Percentiles rank a stretch among this genome's conserved stretches.
phyloP scores from a whole-genome alignment of 1,140 invertebrate species.

The Psilanteris sp. region DNA sequence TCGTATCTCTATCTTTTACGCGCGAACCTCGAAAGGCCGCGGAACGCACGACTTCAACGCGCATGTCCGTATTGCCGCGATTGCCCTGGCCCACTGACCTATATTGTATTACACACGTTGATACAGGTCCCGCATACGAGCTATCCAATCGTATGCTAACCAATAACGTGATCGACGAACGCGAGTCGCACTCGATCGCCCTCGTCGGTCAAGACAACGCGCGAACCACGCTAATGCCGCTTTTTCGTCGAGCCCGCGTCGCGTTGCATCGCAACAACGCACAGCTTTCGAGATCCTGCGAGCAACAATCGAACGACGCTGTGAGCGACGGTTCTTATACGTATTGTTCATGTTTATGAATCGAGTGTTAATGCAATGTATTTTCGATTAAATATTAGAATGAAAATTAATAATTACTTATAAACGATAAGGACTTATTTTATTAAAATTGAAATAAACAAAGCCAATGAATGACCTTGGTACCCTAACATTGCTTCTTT shows the following conservation, averaged over 20 bases:
- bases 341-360: no score
- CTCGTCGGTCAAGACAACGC: conserved; percentile 5
- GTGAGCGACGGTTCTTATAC: no score
- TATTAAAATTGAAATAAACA: no score
- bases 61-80: conserved; percentile 78
- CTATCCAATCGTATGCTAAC: conserved; percentile 62
- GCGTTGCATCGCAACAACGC: background rate
- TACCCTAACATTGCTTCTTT: no score
- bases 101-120: conserved; percentile 74
- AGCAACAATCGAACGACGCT: background rate
- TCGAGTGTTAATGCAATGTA: no score
- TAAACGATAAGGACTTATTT: no score
- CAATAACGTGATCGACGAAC: conserved; percentile 67
- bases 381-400: no score
- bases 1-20: conserved; percentile 47
- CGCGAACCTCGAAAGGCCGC: conserved; percentile 60
- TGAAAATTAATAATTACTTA: no score
- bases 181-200: conserved; percentile 38
- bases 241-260: conserved; percentile 14
- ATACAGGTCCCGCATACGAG: conserved; percentile 76
- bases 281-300: background rate
- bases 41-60: conserved; percentile 64
- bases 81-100: conserved; percentile 80
- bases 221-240: conserved; percentile 1
- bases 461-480: no score